phyloP scores from a whole-genome alignment of 2,888 invertebrate species.

The Clanis bilineata region DNA sequence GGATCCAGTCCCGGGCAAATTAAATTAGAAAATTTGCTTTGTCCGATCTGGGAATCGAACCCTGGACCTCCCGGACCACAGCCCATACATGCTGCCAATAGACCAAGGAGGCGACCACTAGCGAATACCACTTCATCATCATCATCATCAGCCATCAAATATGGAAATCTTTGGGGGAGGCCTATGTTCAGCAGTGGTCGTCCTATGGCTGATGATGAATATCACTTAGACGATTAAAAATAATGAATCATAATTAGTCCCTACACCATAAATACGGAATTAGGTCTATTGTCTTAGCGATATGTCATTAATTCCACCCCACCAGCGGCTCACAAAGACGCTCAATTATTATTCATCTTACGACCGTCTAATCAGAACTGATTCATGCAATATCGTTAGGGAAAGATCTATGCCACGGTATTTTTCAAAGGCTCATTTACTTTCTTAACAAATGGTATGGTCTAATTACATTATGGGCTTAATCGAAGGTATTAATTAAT shows the following conservation, averaged over 20 bases:
- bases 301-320: background rate
- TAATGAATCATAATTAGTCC: background rate
- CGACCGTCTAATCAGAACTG: background rate
- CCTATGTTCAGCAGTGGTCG: no score
- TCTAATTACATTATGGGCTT: conserved; percentile 20
- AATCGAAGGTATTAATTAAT: conserved; percentile 30
- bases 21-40: no score
- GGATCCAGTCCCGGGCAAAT: no score
- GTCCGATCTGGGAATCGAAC: no score
- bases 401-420: background rate
- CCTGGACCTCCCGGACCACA: no score
- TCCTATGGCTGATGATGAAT: no score
- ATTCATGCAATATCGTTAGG: conserved; percentile 8
- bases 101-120: no score
- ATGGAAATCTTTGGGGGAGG: no score
- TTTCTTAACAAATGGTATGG: conserved; percentile 12
- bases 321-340: background rate
- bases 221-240: background rate
- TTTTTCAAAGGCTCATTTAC: conserved; percentile 11
- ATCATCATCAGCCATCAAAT: no score
- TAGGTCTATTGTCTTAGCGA: background rate
- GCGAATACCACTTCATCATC: no score
- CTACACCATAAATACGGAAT: background rate
- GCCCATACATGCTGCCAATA: no score
- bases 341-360: background rate